Base-by-base conservation (phyloP, 2,888 invertebrate genomes). In the Xestia xanthographa region DNA sequence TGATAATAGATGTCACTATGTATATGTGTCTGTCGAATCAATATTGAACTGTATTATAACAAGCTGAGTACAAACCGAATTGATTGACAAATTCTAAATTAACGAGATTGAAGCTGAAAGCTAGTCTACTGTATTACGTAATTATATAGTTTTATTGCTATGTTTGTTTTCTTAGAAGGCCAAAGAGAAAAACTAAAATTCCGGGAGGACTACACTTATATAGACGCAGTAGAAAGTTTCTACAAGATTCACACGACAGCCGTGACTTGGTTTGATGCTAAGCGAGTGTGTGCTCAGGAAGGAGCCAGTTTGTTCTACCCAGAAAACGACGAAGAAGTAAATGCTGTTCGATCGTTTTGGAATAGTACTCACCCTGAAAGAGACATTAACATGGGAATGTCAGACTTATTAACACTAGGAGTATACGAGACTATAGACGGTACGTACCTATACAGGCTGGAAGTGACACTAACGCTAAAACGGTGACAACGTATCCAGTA, bases 181-280 rank as follows among this genome's bases (percentile, higher is more conserved):
- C 93, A 94, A 87, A 85, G 84, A 5, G 80, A 88, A 48, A 83
- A 88, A 22, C 91, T 90, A 65, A 92, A 92, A 79, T 95, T 95
- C 81, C 91, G 95, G 5, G 92, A 90, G 53, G 95, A 95, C 85
- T 95, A 95, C 82, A 90, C 76, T n/a, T 95, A 90, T 77, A 70
- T 94, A 73, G 89, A 92, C 17, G 80, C 75, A 1, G 87, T 91
- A 12, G 69, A 90, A 14, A 90, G 91, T 76, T 95, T 95, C 76
- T 95, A 95, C 86, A 95, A 95, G 87, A 89, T 94, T 41, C 93
- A 95, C 70, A 92, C 92, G 0, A 66, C 92, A 26, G 89, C 87
- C 6, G 91, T 88, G 74, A 88, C 85, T 22, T 95, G 94, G 95
- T 68, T 85, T 8, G 92, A 93, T 2, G 94, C 94, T 0, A 93